Evolutionary conservation across 2,888 invertebrate species (phyloP), one percentile per base, ranked within the genome.

Genomic region (Aspidapion aeneum): DNA sequence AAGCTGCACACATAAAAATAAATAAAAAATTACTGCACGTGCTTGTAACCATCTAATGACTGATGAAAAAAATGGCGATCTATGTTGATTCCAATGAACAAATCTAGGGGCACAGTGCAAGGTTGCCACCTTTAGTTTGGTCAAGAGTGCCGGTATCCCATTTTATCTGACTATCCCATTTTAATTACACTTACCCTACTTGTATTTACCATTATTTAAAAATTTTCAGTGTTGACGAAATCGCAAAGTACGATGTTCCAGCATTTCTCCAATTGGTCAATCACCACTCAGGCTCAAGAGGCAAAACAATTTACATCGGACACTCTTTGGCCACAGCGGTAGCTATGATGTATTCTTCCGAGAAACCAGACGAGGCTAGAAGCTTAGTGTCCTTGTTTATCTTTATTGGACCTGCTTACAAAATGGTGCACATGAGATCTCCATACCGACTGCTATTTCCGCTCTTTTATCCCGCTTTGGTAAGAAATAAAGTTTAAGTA

Each of bases 401-500:
- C 0, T 83, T 79, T 0, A 71, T 86, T 52, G 85, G 84, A 0
- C 86, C 86, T 0, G 84, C 84, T 0, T 84, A 83, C 68, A 66
- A 84, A 62, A 75, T 90, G 77, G 69, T 67, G 12, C 71, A 75
- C 55, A 79, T 90, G 61, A 83, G 82, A 69, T 87, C 88, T 63
- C 87, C 90, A 0, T 80, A 91, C 48, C 79, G 84, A 64, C 75
- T 87, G 17, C 73, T 92, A 5, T 88, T 90, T 1, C 88, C 87
- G 12, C 85, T 84, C 65, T 82, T 74, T 57, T 70, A 70, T 62
- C 70, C 72, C 17, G 70, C 71, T 49, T 55, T 74, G 66, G 73
- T 74, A 65, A 72, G 72, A 69, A 50, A 2, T 3, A 0, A n/a
- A 16, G 55, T 57, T 49, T n/a, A 52, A 18, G 18, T 52, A 52